Evolutionary conservation across 2,888 invertebrate species (phyloP).

Genomic region (Asteroscopus sphinx): DNA sequence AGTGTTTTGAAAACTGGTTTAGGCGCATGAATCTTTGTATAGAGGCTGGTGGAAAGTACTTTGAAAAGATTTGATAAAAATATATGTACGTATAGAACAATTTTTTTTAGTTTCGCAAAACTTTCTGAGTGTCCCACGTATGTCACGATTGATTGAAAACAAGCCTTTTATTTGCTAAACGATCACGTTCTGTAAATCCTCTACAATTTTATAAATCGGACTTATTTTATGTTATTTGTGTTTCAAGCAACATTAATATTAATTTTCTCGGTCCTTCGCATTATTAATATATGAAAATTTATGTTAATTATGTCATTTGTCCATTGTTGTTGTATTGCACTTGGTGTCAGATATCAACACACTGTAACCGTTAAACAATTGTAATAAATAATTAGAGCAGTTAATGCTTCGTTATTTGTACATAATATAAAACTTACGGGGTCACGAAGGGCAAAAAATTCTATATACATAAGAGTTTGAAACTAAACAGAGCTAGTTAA

Average conservation of each 20-base stretch:
- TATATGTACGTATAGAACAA: too few species aligned
- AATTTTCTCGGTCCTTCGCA: constrained; percentile 42
- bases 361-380: constrained; percentile 17
- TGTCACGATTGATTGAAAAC: constrained; percentile 41
- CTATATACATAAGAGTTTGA: too few species aligned
- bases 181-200: constrained; percentile 45
- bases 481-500: constrained; percentile 6
- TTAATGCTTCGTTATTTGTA: constrained; percentile 10
- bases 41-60: too few species aligned
- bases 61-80: too few species aligned
- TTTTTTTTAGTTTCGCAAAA: too few species aligned
- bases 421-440: constrained; percentile 6
- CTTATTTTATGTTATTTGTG: constrained; percentile 40
- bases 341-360: constrained; percentile 48
- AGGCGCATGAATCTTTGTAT: too few species aligned
- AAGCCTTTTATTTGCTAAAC: constrained; percentile 39
- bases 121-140: too few species aligned
- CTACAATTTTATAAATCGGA: constrained; percentile 10
- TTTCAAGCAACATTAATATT: constrained; percentile 51
- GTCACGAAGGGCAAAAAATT: constrained; percentile 15
- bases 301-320: constrained; percentile 54
- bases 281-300: constrained; percentile 52
- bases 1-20: too few species aligned
- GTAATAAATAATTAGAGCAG: not conserved
- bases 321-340: constrained; percentile 47